phyloP scores from a whole-genome alignment of 1,140 invertebrate species.

The Lepidostoma basale region DNA sequence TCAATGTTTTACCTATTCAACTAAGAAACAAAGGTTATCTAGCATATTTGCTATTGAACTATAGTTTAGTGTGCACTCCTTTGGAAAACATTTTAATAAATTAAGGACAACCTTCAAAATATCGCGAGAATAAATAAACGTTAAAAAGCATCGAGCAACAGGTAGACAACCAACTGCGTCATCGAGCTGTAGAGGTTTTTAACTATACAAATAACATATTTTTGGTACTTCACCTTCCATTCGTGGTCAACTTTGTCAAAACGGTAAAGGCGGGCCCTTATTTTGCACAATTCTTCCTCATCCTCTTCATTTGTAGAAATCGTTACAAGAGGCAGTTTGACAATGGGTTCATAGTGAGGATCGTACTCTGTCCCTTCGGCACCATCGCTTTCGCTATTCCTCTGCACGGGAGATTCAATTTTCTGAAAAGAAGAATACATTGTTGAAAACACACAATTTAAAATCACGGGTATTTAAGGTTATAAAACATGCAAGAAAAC shows the following conservation, averaged over 20 bases:
- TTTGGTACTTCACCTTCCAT: constrained; percentile 73
- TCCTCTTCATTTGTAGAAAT: constrained; percentile 82
- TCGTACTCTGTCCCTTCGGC: constrained; percentile 63
- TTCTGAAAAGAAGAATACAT: constrained; percentile 12
- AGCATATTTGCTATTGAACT: no score
- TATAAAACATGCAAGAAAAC: not conserved
- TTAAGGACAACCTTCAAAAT: no score
- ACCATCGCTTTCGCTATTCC: constrained; percentile 54
- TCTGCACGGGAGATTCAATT: constrained; percentile 45
- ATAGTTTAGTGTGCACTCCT: no score
- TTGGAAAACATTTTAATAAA: no score
- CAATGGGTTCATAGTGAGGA: constrained; percentile 78
- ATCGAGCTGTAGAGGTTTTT: no score
- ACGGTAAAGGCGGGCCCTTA: constrained; percentile 66
- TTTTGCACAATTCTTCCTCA: constrained; percentile 75
- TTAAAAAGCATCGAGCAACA: no score
- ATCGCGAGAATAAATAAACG: no score
- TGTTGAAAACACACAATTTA: not conserved
- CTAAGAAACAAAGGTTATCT: no score
- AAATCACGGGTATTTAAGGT: not conserved
- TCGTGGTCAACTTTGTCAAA: constrained; percentile 62
- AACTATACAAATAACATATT: no score
- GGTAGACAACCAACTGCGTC: no score
- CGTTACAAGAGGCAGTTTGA: constrained; percentile 75
- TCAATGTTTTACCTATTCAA: no score